Evolutionary conservation across 2,797 vertebrate genomes (phyloP), one percentile per base, ranked within the genome.

Genomic region (Remorina albescens): DNA sequence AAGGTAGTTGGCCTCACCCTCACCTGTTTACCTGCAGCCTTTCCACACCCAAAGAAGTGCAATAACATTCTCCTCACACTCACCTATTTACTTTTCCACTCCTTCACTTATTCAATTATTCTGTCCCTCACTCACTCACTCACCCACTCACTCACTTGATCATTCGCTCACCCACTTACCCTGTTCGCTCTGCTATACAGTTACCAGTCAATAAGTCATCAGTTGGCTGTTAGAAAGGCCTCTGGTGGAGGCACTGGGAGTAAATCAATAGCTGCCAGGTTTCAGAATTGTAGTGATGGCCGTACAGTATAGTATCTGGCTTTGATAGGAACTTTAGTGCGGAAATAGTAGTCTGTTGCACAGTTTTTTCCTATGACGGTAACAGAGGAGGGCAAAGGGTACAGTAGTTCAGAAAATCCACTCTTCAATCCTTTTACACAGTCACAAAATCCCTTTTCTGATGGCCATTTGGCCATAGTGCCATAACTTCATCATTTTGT

Each of bases 11-110:
- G 74, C 72, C 75, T 88, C 89, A 90, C 89, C 86, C 85, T 85
- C 86, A 91, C 86, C 87, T 83, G 85, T 91, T 89, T 87, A 91
- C 90, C 88, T 89, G 78, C 89, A 93, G 85, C 86, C 82, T 86
- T 78, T 87, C 89, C 90, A 89, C 86, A 66, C 81, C 86, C 79
- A 85, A 76, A 85, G 18, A 81, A 79, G 54, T 81, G 92, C 46
- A 78, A 77, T 78, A 82, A 71, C 69, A 67, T 74, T 81, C 68
- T 89, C 89, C 90, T 83, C 66, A 88, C 89, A 89, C 91, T 90
- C 83, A 85, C 90, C 88, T 86, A 74, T 86, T 86, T 91, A 84
- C 85, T 88, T 86, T 86, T 87, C 87, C 85, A 85, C 78, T 85
- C 76, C 81, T 78, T 79, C 74, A 87, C 87, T 88, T 82, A 90